Evolutionary conservation across 2,888 invertebrate species (phyloP).

Genomic region (Linnaemya vulpina): DNA sequence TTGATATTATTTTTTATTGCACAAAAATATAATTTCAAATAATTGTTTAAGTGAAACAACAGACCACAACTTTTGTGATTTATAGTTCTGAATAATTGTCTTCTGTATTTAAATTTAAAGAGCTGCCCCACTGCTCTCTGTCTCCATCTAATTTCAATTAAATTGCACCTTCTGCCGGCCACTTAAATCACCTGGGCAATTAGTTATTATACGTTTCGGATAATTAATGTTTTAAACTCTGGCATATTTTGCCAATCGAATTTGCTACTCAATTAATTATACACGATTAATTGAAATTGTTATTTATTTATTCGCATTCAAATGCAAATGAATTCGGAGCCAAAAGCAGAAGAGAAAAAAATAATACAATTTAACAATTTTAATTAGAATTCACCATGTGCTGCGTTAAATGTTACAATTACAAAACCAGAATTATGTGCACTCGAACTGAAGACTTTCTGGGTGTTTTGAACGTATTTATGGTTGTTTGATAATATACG

Average conservation of each 20-base stretch:
- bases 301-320: slow-evolving; percentile 47
- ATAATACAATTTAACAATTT: slow-evolving; percentile 20
- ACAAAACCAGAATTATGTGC: slow-evolving; percentile 35
- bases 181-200: slow-evolving; percentile 57
- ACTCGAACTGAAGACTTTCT: slow-evolving; percentile 1
- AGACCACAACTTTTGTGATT: neutral
- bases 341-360: neutral
- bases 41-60: neutral
- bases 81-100: neutral
- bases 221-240: slow-evolving; percentile 43
- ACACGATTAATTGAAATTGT: slow-evolving; percentile 62
- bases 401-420: slow-evolving; percentile 27
- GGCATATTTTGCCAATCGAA: slow-evolving; percentile 6
- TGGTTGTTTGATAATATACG: neutral
- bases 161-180: slow-evolving; percentile 35
- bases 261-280: slow-evolving; percentile 45
- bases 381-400: slow-evolving; percentile 65
- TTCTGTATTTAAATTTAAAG: neutral
- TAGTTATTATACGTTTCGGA: slow-evolving; percentile 25
- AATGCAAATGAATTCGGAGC: slow-evolving; percentile 7
- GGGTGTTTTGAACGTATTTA: neutral
- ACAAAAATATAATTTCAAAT: neutral
- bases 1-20: too few relatives aligned
- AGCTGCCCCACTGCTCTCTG: slow-evolving; percentile 4
- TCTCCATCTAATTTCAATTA: slow-evolving; percentile 18